Base-by-base conservation (phyloP, 1,140 invertebrate genomes). In the Drosophila murphyi region DNA sequence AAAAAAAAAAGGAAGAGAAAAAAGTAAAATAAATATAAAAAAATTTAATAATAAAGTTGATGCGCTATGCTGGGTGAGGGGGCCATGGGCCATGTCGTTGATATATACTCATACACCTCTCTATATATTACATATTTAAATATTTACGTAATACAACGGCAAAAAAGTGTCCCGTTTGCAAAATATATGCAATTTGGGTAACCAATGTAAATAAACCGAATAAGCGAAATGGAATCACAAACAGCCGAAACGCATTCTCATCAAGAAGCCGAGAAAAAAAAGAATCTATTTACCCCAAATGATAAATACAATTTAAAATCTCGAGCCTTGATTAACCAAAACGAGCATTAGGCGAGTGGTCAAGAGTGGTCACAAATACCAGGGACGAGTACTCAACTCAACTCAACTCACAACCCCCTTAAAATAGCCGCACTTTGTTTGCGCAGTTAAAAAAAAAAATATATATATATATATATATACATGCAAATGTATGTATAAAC, bases 21-120 rank as follows among this genome's bases (percentile, higher is more conserved):
- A 20, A 57, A 29, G 28, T 4, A 6, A 67, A 72, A 55, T 60
- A 70, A 62, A 62, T 60, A 43, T 43, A 65, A 72, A 73, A 72
- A 68, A 73, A 68, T 62, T 72, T 87, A 88, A 86, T 86, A 86
- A 87, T 87, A 87, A 87, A 82, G 83, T 78, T 71, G 60, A 79
- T 68, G 64, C 71, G 61, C 51, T 61, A 54, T 54, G 32, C 62
- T 43, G 41, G 54, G 50, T 45, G 7, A 32, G 45, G 71, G 35
- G 50, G n/a, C 47, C n/a, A n/a, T n/a, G 68, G 5, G 32, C 28
- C 43, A 65, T 50, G 29, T 51, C 50, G 74, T 61, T 85, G 78
- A 86, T 86, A 85, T 78, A 86, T 77, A 67, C 39, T 60, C 35
- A 35, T 63, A 48, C 43, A 48, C 64, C 34, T 55, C n/a, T 41